phyloP scores from a whole-genome alignment of 2,797 vertebrate genomes.

The Bradypodion ventrale region DNA sequence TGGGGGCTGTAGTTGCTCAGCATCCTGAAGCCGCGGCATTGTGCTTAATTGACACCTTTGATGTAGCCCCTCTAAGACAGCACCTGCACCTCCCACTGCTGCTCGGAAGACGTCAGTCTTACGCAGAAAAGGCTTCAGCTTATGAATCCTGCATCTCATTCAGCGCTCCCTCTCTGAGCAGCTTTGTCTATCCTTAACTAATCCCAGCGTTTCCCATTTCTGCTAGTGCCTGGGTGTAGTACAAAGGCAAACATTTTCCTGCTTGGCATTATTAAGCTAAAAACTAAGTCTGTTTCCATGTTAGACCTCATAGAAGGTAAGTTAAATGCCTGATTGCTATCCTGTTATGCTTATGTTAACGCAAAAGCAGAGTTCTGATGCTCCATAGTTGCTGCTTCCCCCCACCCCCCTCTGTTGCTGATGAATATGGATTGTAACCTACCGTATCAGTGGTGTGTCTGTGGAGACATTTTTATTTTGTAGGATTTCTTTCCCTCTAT shows the following conservation, averaged over 20 bases:
- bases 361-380: conserved; percentile 38
- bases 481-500: conserved; percentile 41
- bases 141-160: conserved; percentile 80
- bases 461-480: conserved; percentile 34
- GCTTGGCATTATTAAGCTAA: conserved; percentile 64
- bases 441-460: conserved; percentile 38
- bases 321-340: conserved; percentile 68
- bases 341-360: conserved; percentile 44
- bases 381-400: conserved; percentile 21
- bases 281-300: conserved; percentile 81
- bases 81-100: conserved; percentile 83
- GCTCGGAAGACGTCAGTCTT: conserved; percentile 87
- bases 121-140: conserved; percentile 87
- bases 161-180: conserved; percentile 79
- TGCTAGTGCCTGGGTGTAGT: conserved; percentile 64
- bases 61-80: conserved; percentile 81
- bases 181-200: conserved; percentile 77
- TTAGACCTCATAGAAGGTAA: conserved; percentile 97
- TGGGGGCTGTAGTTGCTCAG: conserved; percentile 71
- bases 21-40: conserved; percentile 69
- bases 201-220: conserved; percentile 77
- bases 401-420: conserved; percentile 34
- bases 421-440: conserved; percentile 40
- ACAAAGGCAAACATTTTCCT: conserved; percentile 65
- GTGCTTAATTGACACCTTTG: conserved; percentile 83